A percentile compares a stretch with the other conserved stretches of the same genome.
Conservation (phyloP, 2,113 vertebrate genomes). For the Suncus etruscus region DNA sequence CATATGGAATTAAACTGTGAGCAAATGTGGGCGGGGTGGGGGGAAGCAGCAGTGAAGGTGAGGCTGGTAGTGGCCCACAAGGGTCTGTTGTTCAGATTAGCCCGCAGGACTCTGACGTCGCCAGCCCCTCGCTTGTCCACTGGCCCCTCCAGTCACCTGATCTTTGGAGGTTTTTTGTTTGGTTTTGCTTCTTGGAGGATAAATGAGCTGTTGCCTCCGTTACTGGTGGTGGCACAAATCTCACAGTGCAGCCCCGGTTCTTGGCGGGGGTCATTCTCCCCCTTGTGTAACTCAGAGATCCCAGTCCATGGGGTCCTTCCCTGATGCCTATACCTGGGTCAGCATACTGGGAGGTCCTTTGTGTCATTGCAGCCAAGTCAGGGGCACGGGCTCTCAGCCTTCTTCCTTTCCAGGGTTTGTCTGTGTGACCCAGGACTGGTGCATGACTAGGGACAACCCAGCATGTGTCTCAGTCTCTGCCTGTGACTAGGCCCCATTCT, state of each 20-base stretch:
- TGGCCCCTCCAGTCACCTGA: conserved; percentile 61
- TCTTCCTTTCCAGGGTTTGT: too few species aligned
- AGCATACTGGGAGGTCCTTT: too few species aligned
- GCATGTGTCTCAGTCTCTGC: too few species aligned
- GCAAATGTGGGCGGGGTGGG: conserved; percentile 45
- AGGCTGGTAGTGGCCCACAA: conserved; percentile 58
- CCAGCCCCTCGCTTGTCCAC: conserved; percentile 37
- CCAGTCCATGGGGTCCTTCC: too few species aligned
- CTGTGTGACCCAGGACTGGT: too few species aligned
- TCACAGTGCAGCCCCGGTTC: not conserved
- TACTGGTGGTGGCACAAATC: conserved; percentile 12
- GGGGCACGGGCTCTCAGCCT: too few species aligned
- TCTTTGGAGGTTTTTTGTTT: not conserved
- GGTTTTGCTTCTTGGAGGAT: not conserved
- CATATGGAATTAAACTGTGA: conserved; percentile 73
- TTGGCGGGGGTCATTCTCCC: not conserved
- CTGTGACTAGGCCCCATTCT: too few species aligned
- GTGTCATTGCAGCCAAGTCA: too few species aligned
- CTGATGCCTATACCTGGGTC: too few species aligned
- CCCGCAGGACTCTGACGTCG: conserved; percentile 5
- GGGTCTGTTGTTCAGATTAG: conserved; percentile 71
- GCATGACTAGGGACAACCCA: too few species aligned
- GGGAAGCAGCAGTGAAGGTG: conserved; percentile 56
- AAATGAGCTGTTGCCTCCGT: conserved; percentile 50
- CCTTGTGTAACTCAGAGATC: not conserved